These are phyloP conservation scores for Orthonychiurus folsomi DNA, from an alignment of 2,888 invertebrate species.

Conservation along the genomic window DNA sequence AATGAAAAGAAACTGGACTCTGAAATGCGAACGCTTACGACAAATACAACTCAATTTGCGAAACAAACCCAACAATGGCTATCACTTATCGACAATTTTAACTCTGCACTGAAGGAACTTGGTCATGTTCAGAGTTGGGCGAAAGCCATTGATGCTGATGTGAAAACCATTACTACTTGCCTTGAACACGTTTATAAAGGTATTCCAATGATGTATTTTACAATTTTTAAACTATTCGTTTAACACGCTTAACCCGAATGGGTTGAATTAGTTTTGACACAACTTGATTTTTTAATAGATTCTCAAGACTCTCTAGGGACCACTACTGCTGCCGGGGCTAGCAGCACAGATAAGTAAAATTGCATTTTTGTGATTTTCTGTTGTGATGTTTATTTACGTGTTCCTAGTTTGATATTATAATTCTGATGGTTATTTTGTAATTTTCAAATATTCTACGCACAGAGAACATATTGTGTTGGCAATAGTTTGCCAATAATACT, in stretches of 20 bases:
- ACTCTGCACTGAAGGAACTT: constrained; percentile 82
- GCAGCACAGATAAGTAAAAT: not conserved
- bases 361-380: not conserved
- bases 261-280: not conserved
- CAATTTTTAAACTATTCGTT: constrained; percentile 1
- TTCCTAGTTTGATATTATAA: too few relatives aligned
- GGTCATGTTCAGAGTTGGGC: constrained; percentile 99
- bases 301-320: constrained; percentile 3
- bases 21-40: constrained; percentile 90
- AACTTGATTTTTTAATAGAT: not conserved
- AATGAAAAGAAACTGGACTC: constrained; percentile 96
- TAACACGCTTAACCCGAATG: not conserved
- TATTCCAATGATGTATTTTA: constrained; percentile 28
- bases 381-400: too few relatives aligned
- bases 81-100: constrained; percentile 78
- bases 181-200: constrained; percentile 87
- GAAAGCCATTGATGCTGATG: constrained; percentile 88
- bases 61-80: constrained; percentile 97
- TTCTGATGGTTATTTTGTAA: too few relatives aligned
- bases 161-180: constrained; percentile 82
- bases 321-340: not conserved
- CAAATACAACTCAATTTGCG: constrained; percentile 85
- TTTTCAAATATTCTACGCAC: too few relatives aligned
- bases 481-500: too few relatives aligned
- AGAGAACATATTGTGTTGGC: too few relatives aligned